Evolutionary conservation across 2,797 vertebrate species (phyloP), one percentile per base, ranked within the genome.

Genomic region (Malacoraja senta): DNA sequence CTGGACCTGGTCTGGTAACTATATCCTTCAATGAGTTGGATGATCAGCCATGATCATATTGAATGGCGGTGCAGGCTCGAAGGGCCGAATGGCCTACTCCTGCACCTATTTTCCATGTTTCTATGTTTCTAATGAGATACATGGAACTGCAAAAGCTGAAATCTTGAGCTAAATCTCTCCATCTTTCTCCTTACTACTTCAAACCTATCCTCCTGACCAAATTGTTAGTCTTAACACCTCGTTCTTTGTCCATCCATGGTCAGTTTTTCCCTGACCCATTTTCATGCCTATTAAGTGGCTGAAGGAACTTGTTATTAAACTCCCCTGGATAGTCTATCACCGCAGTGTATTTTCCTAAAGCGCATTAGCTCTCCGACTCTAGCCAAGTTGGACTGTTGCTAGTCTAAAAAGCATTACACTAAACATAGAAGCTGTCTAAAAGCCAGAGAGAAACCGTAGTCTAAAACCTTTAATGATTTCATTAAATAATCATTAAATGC

Each of bases 401-500:
- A 2, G n/a, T 35, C n/a, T 0, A 88, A 71, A 32, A 32, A 38
- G 19, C n/a, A 24, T 17, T 91, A 71, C 24, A 53, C 68, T 74
- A 21, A 74, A 53, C 26, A 24, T 6, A n/a, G 1, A 15, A 44
- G 44, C 71, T 29, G 71, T 17, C 90, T 92, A 58, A 44, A 76
- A 92, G 71, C 24, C 71, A 44, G 8, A n/a, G 24, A 92, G 44
- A 53, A 92, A 92, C 71, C 53, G 90, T 24, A 76, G 38, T n/a
- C 90, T 13, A 74, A 53, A 92, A 92, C 72, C 12, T 58, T 92
- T 92, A 53, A 92, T 92, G 71, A 44, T 71, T 76, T 76, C 71
- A 92, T 92, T 92, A 74, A 91, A 91, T 74, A 91, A 91, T 91
- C 68, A 74, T 91, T 91, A 92, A 53, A 74, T 76, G 35, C 90